A percentile compares a stretch with the other conserved stretches of the same genome.
Evolutionary conservation across 2,888 invertebrate species (phyloP).

Genomic region (Tenthredo mesomela): DNA sequence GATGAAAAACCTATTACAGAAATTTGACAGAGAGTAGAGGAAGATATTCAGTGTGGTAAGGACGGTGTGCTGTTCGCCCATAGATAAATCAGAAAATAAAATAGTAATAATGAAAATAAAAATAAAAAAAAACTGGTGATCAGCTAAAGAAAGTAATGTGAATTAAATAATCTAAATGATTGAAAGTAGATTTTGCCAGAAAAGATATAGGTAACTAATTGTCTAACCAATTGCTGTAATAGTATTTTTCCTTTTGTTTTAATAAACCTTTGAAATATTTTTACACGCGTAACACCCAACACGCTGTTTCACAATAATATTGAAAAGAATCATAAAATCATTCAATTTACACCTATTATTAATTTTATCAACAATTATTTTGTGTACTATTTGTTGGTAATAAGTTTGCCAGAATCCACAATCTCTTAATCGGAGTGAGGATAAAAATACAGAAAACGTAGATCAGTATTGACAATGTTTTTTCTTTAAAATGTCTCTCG

Average conservation of each 20-base stretch:
- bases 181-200: constrained; percentile 31
- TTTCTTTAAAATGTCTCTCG: constrained; percentile 15
- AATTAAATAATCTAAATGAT: constrained; percentile 26
- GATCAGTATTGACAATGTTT: constrained; percentile 57
- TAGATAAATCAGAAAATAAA: constrained; percentile 35
- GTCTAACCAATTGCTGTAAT: constrained; percentile 44
- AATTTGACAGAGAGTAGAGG: not conserved
- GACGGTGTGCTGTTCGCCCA: constrained; percentile 42
- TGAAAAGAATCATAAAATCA: constrained; percentile 27
- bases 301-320: constrained; percentile 13
- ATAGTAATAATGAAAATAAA: constrained; percentile 2
- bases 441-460: constrained; percentile 62
- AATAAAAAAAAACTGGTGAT: not conserved
- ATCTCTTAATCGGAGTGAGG: constrained; percentile 59
- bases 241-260: constrained; percentile 14
- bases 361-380: constrained; percentile 57
- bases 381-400: constrained; percentile 56
- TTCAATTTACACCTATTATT: constrained; percentile 42
- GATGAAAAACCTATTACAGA: constrained; percentile 22
- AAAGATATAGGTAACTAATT: not conserved
- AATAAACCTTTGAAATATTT: constrained; percentile 13
- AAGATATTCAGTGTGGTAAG: constrained; percentile 28
- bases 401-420: constrained; percentile 61
- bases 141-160: constrained; percentile 32
- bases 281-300: constrained; percentile 24